Base-by-base conservation (phyloP, 2,888 invertebrate genomes). In the Autographa gamma region DNA sequence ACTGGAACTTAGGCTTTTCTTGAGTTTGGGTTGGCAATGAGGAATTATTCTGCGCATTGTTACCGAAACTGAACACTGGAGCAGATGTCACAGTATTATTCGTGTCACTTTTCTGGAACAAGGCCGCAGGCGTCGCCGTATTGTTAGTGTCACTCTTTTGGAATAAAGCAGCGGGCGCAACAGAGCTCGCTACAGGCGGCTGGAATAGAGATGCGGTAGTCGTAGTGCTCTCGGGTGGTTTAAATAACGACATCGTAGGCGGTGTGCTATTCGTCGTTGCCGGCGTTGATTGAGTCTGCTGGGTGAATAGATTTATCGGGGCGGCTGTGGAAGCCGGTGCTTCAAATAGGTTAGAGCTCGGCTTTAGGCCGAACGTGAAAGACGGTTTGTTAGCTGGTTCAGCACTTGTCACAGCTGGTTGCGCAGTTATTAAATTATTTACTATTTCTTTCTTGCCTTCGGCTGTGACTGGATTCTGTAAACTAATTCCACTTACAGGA, bases 1-100 rank as follows among this genome's bases (percentile, higher is more conserved):
- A 94, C 64, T 85, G 90, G 64, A 93, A 93, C 72, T 90, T 90
- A 0, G 91, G 89, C 68, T 90, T 91, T 7, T 91, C 92, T 2
- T 80, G 41, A 54, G 81, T 80, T 25, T 25, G 25, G 18, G 87
- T 64, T 18, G 69, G 60, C 52, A 77, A 13, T 18, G 77, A 31
- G 8, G 78, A 69, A 38, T 65, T 76, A 48, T 38, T 74, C 11
- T 81, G 73, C 13, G 74, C 64, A 66, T 77, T 90, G 18, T 59
- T 80, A 1, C 91, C 91, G 67, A 93, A 93, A 75, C 84, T 89
- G 69, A 94, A 95, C 32, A 92, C 60, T n/a, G 91, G 81, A 2
- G 86, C 75, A 16, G 86, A 54, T 0, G 82, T 41, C 4, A 81
- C 62, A 25, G 81, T 78, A 2, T 66, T 69, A 9, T 61, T 65